A percentile compares a stretch with the other conserved stretches of the same genome.
phyloP scores from a whole-genome alignment of 2,888 invertebrate species.

The Heliconius aoede region DNA sequence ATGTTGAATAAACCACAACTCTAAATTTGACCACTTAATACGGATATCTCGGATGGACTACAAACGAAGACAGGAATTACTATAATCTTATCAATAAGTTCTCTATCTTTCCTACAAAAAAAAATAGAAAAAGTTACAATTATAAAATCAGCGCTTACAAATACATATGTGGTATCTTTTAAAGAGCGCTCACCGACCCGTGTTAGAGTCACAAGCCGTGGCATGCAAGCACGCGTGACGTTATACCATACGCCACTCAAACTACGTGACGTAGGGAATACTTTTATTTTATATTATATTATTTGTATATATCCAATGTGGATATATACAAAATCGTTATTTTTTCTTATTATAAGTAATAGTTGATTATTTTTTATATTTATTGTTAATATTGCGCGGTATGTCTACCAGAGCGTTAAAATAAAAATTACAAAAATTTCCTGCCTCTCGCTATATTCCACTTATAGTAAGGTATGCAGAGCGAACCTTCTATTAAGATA shows the following conservation, averaged over 20 bases:
- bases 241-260: slow-evolving; percentile 33
- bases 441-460: too few species aligned
- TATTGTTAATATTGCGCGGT: too few species aligned
- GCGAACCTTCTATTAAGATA: too few species aligned
- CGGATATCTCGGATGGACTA: not conserved
- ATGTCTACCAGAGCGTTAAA: too few species aligned
- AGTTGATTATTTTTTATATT: not conserved
- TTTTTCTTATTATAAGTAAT: not conserved
- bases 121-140: not conserved
- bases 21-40: not conserved
- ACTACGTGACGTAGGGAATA: slow-evolving; percentile 34
- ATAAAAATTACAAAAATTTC: too few species aligned
- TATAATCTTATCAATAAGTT: not conserved
- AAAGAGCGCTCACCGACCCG: slow-evolving; percentile 15
- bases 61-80: not conserved
- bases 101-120: not conserved
- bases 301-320: not conserved
- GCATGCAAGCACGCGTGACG: slow-evolving; percentile 32
- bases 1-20: not conserved
- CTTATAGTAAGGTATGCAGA: too few species aligned
- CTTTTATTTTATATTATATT: slow-evolving; percentile 27
- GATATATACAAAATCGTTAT: too few species aligned
- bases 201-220: slow-evolving; percentile 23
- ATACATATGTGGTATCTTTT: slow-evolving; percentile 2
- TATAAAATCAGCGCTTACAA: slow-evolving; percentile 8